Percentiles rank a stretch among this genome's conserved stretches.
Evolutionary conservation across 2,797 vertebrate species (phyloP).

Genomic region (Leptatherina wallacei): DNA sequence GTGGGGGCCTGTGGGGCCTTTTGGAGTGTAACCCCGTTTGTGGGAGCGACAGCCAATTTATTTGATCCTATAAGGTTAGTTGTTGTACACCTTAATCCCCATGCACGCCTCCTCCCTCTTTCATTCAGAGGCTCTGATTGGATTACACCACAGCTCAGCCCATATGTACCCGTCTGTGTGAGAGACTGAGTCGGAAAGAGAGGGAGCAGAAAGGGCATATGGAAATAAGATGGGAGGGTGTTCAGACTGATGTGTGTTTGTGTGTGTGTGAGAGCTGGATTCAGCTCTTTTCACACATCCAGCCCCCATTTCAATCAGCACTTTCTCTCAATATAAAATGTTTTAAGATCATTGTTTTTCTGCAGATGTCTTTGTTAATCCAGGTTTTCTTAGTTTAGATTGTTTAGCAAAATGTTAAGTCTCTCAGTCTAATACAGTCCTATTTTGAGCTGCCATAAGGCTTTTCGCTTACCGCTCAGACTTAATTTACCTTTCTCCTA

Average conservation of each 20-base stretch:
- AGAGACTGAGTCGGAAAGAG: neutral
- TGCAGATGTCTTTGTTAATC: neutral
- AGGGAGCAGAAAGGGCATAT: slow-evolving; percentile 17
- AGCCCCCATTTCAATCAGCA: slow-evolving; percentile 2
- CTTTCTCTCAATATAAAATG: neutral
- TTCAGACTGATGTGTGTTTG: slow-evolving; percentile 3
- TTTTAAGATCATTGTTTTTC: neutral
- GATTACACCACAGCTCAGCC: slow-evolving; percentile 66
- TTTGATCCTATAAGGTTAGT: slow-evolving; percentile 65
- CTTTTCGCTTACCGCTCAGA: neutral
- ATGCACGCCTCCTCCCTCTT: slow-evolving; percentile 58
- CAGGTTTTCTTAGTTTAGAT: neutral
- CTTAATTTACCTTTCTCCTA: neutral
- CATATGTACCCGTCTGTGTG: neutral
- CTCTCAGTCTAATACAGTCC: neutral
- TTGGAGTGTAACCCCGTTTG: slow-evolving; percentile 13
- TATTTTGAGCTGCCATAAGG: neutral
- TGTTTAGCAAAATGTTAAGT: neutral
- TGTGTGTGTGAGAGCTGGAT: slow-evolving; percentile 7
- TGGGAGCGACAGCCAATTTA: slow-evolving; percentile 29
- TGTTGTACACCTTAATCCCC: slow-evolving; percentile 68
- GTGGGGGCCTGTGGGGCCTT: slow-evolving; percentile 10
- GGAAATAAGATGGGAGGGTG: slow-evolving; percentile 11
- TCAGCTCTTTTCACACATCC: slow-evolving; percentile 32
- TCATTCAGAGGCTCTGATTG: slow-evolving; percentile 71